Base-by-base conservation (phyloP, 2,797 vertebrate species). In the Gobionotothen gibberifrons region DNA sequence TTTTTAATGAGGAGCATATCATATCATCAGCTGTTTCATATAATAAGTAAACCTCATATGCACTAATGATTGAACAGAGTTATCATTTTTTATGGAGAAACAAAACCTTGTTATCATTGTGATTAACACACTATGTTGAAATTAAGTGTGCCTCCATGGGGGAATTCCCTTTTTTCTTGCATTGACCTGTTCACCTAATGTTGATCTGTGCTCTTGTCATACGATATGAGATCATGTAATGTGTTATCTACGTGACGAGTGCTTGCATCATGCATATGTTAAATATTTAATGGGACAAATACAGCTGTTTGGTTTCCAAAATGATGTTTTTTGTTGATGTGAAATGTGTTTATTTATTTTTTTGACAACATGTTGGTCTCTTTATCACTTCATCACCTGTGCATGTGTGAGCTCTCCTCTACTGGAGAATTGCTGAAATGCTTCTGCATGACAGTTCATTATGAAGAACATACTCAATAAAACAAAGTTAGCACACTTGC, bases 401-500 rank as follows among this genome's bases (percentile, higher is more conserved):
- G 79, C 76, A 77, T 74, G 74, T 63, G 39, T 52, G 26, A 47
- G 47, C 69, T 55, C 43, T 65, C 51, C 43, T 65, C 54, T 43
- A 9, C 19, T 55, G 39, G 22, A 73, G 48, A 58, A 46, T 13
- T 54, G 22, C 67, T 73, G 22, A 44, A 66, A 57, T 48, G 68
- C 72, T 74, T 83, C 72, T 89, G 90, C 85, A 83, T 87, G 84
- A 59, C 22, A 36, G 43, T 64, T 62, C 52, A 68, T 68, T 29
- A 17, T 12, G 42, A 49, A 17, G 6, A 72, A 15, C 13, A 54
- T 40, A 44, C 54, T 5, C 4, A 6, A 48, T 55, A 1, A 60
- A 43, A 47, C 47, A 51, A 19, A 12, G 3, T 26, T 3, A 40
- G 7, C 5, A 0, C 14, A 21, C 10, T 14, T 11, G 1, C 29